Evolutionary conservation across 2,888 invertebrate species (phyloP).

Genomic region (Amphipoea oculea): DNA sequence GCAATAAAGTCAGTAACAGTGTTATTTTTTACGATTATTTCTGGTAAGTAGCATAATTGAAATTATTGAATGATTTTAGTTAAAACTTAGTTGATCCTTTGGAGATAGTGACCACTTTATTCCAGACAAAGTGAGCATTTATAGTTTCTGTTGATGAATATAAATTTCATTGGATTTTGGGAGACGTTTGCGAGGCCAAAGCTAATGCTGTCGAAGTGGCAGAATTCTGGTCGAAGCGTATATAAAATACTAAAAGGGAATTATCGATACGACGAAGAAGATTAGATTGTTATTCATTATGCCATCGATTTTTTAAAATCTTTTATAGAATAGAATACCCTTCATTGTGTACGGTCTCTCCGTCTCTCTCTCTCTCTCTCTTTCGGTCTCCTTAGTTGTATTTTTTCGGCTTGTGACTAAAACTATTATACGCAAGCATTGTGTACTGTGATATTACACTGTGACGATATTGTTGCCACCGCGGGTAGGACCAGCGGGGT

Average conservation of each 20-base stretch:
- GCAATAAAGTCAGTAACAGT: conserved; percentile 17
- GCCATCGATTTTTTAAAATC: background rate
- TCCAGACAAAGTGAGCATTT: background rate
- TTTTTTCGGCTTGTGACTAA: background rate
- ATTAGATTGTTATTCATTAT: background rate
- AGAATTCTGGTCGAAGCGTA: background rate
- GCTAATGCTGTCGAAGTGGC: background rate
- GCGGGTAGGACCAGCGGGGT: too few species aligned
- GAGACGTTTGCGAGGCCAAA: background rate
- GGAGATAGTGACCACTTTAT: background rate
- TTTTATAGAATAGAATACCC: background rate
- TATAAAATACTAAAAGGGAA: background rate
- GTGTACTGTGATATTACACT: background rate
- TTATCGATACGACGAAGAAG: too few species aligned
- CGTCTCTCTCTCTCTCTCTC: background rate
- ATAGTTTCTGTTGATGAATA: background rate
- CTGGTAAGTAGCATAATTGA: conserved; percentile 34
- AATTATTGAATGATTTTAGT: background rate
- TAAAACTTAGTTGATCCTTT: background rate
- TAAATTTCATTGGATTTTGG: background rate
- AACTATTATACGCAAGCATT: background rate
- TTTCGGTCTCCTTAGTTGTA: background rate
- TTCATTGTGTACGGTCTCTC: background rate
- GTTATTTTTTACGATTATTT: conserved; percentile 36
- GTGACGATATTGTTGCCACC: too few species aligned